Evolutionary conservation across 2,888 invertebrate genomes (phyloP), one percentile per base, ranked within the genome.

Genomic region (Orchesellides sinensis): DNA sequence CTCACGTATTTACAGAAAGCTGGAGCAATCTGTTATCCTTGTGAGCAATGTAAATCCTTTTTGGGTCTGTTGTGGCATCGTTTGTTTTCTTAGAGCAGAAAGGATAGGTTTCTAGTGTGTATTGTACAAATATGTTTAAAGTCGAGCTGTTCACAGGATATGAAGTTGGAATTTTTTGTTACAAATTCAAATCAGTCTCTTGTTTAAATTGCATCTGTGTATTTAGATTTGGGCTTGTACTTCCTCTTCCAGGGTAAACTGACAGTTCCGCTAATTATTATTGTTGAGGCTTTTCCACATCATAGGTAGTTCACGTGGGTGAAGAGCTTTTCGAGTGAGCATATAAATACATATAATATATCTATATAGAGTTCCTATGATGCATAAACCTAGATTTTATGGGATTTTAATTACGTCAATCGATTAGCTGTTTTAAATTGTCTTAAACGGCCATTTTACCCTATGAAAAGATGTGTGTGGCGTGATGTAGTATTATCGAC

Each of bases 211-310:
- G 8, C 29, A 32, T 32, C 23, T 84, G 84, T 84, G 74, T 84
- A 84, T 84, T 84, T 84, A 74, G 70, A 74, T 80, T 82, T 69
- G 83, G 77, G 83, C 78, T 82, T 78, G 78, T 70, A 84, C 84
- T 84, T 84, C 84, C 84, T 84, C 84, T 83, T 79, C 69, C 74
- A 72, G 79, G 79, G 77, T 84, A 84, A 84, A 84, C 84, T 78
- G 74, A 79, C 79, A 74, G 83, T 84, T 84, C 84, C 84, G 84
- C 82, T 82, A 52, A 78, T 77, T 73, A 77, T 83, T 83, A 72
- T 83, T 83, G 70, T 78, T 83, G 77, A 72, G 75, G 70, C 56
- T 75, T 82, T 61, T 69, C 29, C 19, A 29, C 45, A 32, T 25
- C 14, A n/a, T 29, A 61, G n/a, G 29, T 17, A 61, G 29, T 27